Evolutionary conservation across 1,140 invertebrate genomes (phyloP), one percentile per base, ranked within the genome.

Genomic region (Hypsibius dujardini): DNA sequence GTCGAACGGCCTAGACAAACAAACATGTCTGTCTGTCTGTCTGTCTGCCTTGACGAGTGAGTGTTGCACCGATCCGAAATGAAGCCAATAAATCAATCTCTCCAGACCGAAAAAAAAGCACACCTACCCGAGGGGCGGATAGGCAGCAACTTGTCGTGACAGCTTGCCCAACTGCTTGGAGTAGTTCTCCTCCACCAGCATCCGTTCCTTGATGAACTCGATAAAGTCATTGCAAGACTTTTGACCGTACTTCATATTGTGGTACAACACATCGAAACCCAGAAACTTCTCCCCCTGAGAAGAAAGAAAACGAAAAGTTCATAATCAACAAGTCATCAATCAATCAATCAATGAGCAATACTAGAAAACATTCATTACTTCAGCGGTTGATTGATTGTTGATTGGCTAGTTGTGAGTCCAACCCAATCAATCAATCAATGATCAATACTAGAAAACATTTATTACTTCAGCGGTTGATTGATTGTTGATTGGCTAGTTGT

Each of bases 211-310:
- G 73, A 96, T 83, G 81, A 93, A 95, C 75, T 95, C 92, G 59
- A 89, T 88, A 77, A 96, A 85, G 79, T 96, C 93, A 83, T 94
- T 95, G 78, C 89, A 92, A 50, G 92, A 90, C 76, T 88, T 87
- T 72, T 92, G 85, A 73, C 92, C 92, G 86, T 90, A 88, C 86
- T 95, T 95, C 90, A 95, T 93, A 81, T 95, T 96, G 85, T 95
- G 91, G 79, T 95, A 95, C 74, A 95, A 82, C 74, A 95, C 90
- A 83, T 94, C 90, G 82, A 93, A 95, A 75, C 92, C 92, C 89
- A 92, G 92, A 82, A 95, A 89, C 82, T 85, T 84, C 78, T 86
- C 81, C 76, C 85, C 81, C 85, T 86, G 79, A 75, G 80, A 79
- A 75, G 73, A 74, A 72, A 73, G 73, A 72, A 72, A 62, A 72